Evolutionary conservation across 2,797 vertebrate species (phyloP).

Genomic region (Ctenopoma multispine): DNA sequence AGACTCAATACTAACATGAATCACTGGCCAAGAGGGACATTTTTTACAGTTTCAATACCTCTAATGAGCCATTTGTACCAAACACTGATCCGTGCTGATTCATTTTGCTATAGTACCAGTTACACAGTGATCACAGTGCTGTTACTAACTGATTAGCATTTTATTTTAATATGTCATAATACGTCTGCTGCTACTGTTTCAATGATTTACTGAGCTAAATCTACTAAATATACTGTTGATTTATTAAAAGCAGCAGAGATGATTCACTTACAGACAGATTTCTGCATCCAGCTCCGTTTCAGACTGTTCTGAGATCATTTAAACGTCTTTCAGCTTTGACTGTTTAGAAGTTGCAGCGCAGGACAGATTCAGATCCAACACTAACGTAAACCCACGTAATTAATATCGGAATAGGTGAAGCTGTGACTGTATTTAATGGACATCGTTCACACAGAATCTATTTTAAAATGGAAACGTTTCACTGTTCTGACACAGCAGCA

Average conservation of each 20-base stretch:
- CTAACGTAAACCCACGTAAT: no score
- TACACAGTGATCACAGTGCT: conserved; percentile 53
- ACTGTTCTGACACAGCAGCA: no score
- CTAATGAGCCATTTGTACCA: not conserved
- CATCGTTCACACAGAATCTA: no score
- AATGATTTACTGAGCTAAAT: not conserved
- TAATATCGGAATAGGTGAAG: no score
- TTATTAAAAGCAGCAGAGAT: not conserved
- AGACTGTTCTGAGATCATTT: not conserved
- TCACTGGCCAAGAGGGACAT: conserved; percentile 9
- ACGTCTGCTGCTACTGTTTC: not conserved
- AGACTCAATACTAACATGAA: not conserved
- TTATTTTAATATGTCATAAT: not conserved
- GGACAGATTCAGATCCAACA: conserved; percentile 13
- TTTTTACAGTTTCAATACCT: conserved; percentile 9
- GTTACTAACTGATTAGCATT: not conserved
- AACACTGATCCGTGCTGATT: conserved; percentile 4
- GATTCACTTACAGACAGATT: conserved; percentile 4
- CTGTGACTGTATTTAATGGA: no score
- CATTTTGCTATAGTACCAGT: conserved; percentile 30
- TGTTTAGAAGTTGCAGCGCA: not conserved
- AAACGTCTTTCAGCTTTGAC: not conserved
- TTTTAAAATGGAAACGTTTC: no score
- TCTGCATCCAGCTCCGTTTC: not conserved
- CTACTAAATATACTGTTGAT: conserved; percentile 1